Conservation (phyloP, 2,888 invertebrate species). For the Willowsia nigromaculata region DNA sequence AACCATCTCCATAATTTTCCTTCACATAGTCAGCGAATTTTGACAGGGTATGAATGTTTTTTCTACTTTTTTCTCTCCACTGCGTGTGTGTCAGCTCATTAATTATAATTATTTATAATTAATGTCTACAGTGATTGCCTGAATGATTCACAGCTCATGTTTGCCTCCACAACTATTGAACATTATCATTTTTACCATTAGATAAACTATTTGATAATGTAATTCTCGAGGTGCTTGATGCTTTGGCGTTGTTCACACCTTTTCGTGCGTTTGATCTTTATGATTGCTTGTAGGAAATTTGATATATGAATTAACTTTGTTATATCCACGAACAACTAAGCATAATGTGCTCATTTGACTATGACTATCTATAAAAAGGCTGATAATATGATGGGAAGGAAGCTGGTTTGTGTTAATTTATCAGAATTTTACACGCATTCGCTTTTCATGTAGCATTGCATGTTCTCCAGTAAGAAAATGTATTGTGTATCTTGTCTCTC, state of each 20-base stretch:
- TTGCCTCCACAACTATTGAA: neutral
- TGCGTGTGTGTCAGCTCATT: slow-evolving; percentile 47
- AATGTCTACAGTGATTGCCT: slow-evolving; percentile 37
- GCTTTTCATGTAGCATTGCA: neutral
- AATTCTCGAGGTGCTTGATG: slow-evolving; percentile 22
- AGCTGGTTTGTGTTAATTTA: neutral
- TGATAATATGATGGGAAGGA: neutral
- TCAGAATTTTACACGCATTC: neutral
- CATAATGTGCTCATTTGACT: neutral
- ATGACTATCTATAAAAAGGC: neutral
- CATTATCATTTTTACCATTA: neutral
- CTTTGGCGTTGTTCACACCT: slow-evolving; percentile 21
- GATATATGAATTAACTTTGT: slow-evolving; percentile 9
- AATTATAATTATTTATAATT: slow-evolving; percentile 67
- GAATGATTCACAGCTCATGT: slow-evolving; percentile 27
- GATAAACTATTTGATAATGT: neutral
- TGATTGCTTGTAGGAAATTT: slow-evolving; percentile 6
- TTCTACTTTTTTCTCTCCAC: neutral
- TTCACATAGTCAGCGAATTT: neutral
- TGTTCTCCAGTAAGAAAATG: neutral
- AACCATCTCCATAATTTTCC: slow-evolving; percentile 13
- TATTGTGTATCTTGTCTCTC: neutral
- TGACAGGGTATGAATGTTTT: slow-evolving; percentile 47
- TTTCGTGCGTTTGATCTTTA: neutral
- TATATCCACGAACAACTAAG: neutral